phyloP scores from a whole-genome alignment of 2,113 vertebrate species.

The Cyprinus carpio region DNA sequence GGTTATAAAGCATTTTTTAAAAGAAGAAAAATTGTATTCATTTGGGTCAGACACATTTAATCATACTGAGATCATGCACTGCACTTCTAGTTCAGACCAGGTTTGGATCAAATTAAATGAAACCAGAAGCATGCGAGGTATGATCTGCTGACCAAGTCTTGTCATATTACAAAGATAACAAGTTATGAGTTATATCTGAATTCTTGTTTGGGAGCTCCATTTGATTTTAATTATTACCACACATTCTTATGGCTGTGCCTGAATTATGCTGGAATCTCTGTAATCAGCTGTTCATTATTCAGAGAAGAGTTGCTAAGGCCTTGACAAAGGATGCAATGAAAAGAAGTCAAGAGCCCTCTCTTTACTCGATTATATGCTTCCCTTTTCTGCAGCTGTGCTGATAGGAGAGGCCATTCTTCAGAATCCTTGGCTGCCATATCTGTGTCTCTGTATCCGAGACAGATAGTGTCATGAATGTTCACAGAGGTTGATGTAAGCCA shows the following conservation, averaged over 20 bases:
- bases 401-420: slow-evolving; percentile 60
- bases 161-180: not conserved
- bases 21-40: too few relatives aligned
- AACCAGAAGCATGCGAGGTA: not conserved
- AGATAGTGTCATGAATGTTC: slow-evolving; percentile 36
- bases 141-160: not conserved
- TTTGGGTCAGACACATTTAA: too few relatives aligned
- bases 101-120: not conserved
- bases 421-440: slow-evolving; percentile 38
- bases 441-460: slow-evolving; percentile 48
- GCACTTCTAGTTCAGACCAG: not conserved
- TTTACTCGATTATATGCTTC: slow-evolving; percentile 54
- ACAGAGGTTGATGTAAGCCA: not conserved
- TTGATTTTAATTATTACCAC: not conserved
- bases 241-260: not conserved
- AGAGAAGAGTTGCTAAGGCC: slow-evolving; percentile 51
- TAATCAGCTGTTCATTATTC: slow-evolving; percentile 49
- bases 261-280: slow-evolving; percentile 17
- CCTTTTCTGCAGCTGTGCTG: slow-evolving; percentile 61
- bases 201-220: not conserved
- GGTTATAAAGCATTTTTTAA: too few relatives aligned
- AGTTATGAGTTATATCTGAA: not conserved
- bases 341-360: slow-evolving; percentile 51
- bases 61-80: not conserved
- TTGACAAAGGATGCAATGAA: slow-evolving; percentile 50